phyloP scores from a whole-genome alignment of 2,113 vertebrate genomes.

The Piprites chloris region DNA sequence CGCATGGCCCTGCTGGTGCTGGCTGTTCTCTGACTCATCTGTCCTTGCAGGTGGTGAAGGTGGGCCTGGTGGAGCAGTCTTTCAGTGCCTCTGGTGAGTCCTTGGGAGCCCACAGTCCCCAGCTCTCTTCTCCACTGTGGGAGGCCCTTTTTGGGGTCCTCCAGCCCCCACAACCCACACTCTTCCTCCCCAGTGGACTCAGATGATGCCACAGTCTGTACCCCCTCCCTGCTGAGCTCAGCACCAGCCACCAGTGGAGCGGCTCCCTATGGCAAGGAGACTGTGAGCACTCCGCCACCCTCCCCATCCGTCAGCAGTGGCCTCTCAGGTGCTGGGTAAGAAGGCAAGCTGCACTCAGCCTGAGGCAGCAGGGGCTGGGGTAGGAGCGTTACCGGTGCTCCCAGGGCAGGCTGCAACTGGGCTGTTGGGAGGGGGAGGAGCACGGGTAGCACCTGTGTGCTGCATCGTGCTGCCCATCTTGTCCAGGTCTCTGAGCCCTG shows the following conservation, averaged over 20 bases:
- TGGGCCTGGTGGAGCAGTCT: conserved; percentile 90
- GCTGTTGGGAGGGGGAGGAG: background rate
- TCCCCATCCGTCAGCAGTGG: conserved; percentile 86
- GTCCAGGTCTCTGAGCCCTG: conserved; percentile 74
- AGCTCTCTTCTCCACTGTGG: background rate
- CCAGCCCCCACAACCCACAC: background rate
- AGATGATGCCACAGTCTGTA: conserved; percentile 83
- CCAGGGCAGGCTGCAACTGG: background rate
- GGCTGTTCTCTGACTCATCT: background rate
- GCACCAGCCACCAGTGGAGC: conserved; percentile 68
- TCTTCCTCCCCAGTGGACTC: conserved; percentile 80
- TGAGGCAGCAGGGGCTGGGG: background rate
- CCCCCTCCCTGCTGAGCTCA: conserved; percentile 80
- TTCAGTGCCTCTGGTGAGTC: conserved; percentile 79
- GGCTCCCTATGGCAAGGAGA: conserved; percentile 80
- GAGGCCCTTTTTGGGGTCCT: background rate
- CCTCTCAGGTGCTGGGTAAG: conserved; percentile 83
- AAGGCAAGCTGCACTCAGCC: background rate
- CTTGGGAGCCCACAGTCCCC: background rate
- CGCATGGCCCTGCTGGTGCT: background rate
- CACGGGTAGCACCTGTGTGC: background rate
- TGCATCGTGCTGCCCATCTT: background rate
- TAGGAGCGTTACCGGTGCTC: background rate
- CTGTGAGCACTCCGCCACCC: conserved; percentile 83
- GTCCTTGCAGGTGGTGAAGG: conserved; percentile 78